Base-by-base conservation (phyloP, 2,113 vertebrate species). In the Piprites chloris region DNA sequence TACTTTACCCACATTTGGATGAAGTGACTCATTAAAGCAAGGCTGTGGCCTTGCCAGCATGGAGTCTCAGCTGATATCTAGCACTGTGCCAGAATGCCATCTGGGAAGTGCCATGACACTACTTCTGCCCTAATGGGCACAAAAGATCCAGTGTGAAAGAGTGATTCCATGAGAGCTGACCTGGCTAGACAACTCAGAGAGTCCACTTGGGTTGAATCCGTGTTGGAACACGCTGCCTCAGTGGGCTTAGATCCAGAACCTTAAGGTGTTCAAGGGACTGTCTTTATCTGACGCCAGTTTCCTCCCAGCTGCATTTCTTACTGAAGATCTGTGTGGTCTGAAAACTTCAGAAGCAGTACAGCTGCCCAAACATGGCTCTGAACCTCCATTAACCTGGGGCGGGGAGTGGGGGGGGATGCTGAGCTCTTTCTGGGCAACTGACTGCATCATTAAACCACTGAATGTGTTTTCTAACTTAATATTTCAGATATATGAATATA, bases 341-440 rank as follows among this genome's bases (percentile, higher is more conserved):
- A 86, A 83, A 76, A 3, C 26, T 49, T 44, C 77, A 39, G 42
- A 89, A 87, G 15, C 2, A 22, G 6, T 26, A 62, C 28, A 32
- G 26, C 35, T 56, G 44, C 44, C n/a, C 24, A 55, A 20, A 58
- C 32, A 39, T 0, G 4, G 5, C 4, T 44, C 69, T 55, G 26
- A 18, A 56, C 10, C 30, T 52, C 30, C 44, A 14, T 37, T 50
- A 50, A 75, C 16, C 30, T 23, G 8, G 3, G 6, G n/a, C n/a
- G n/a, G n/a, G n/a, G n/a, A n/a, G n/a, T n/a, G 5, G 1, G 4
- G 8, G 1, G 1, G 73, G 26, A 5, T 1, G 1, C 14, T 71
- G 30, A 73, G 9, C 28, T 67, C 12, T 67, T 85, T 75, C 55
- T 93, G 73, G 41, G 32, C 33, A 76, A 30, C 23, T 2, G 28